These are phyloP conservation scores for Notothenia coriiceps DNA, from an alignment of 2,113 vertebrate species.

Conservation along the genomic window DNA sequence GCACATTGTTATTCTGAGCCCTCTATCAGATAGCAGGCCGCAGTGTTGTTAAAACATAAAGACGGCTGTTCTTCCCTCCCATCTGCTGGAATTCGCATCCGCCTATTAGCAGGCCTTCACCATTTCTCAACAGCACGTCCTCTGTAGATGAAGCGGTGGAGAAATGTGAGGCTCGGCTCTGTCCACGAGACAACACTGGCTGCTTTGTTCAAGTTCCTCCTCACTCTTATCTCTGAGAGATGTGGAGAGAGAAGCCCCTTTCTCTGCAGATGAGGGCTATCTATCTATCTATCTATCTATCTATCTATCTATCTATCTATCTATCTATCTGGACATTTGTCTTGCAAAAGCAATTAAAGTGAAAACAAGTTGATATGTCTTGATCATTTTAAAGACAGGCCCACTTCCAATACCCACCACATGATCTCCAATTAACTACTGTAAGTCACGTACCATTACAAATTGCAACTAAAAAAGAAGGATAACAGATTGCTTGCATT, in stretches of 20 bases:
- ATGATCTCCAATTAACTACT: too few species aligned
- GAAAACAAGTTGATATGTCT: too few species aligned
- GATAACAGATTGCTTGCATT: too few species aligned
- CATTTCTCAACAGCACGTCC: constrained; percentile 49
- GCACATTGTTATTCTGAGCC: background rate
- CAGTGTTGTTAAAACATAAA: constrained; percentile 37
- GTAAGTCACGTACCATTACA: too few species aligned
- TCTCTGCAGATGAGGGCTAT: constrained; percentile 26
- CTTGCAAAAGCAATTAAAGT: too few species aligned
- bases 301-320: constrained; percentile 4
- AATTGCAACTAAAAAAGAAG: too few species aligned
- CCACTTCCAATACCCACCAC: too few species aligned
- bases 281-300: constrained; percentile 8
- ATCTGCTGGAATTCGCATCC: constrained; percentile 64
- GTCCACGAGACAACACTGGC: constrained; percentile 64
- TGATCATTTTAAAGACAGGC: too few species aligned
- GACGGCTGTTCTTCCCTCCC: constrained; percentile 48
- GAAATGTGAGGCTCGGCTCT: constrained; percentile 60
- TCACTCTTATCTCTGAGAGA: constrained; percentile 65
- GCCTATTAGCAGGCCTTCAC: constrained; percentile 36
- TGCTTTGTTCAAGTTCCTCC: constrained; percentile 71
- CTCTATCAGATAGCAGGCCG: constrained; percentile 5
- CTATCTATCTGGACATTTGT: background rate
- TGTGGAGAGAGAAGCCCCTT: constrained; percentile 34
- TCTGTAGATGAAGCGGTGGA: constrained; percentile 64